Conservation (phyloP, 2,797 vertebrate genomes). For the Oreortyx pictus region DNA sequence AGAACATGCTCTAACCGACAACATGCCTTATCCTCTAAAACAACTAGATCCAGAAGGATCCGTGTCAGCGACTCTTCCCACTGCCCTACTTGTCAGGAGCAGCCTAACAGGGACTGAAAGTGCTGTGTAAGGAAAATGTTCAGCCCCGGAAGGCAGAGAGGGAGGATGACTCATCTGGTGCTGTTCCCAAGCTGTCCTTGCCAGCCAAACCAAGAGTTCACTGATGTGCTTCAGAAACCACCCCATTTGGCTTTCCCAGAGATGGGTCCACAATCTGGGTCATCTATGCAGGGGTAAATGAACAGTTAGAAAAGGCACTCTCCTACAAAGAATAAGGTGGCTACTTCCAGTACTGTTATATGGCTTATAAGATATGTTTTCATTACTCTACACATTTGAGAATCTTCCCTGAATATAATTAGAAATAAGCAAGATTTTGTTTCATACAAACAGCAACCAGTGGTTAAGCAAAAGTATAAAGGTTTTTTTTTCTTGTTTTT, state of each 20-base stretch:
- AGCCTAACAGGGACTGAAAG: neutral
- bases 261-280: neutral
- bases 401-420: neutral
- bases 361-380: neutral
- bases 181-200: neutral
- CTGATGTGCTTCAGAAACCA: neutral
- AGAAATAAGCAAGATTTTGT: neutral
- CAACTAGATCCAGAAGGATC: neutral
- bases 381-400: neutral
- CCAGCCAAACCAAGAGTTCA: neutral
- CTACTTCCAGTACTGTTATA: neutral
- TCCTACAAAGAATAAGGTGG: neutral
- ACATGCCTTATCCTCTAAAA: neutral
- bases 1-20: neutral
- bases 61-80: accelerated
- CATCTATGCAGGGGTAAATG: neutral
- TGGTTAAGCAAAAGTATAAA: neutral
- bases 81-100: neutral
- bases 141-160: neutral
- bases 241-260: neutral
- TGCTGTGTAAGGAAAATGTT: neutral
- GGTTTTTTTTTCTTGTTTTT: neutral
- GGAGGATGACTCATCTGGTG: neutral
- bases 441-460: neutral
- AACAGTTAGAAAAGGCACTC: neutral